A percentile compares a stretch with the other conserved stretches of the same genome.
Evolutionary conservation across 2,888 invertebrate genomes (phyloP).

Genomic region (Marronus borbonicus): DNA sequence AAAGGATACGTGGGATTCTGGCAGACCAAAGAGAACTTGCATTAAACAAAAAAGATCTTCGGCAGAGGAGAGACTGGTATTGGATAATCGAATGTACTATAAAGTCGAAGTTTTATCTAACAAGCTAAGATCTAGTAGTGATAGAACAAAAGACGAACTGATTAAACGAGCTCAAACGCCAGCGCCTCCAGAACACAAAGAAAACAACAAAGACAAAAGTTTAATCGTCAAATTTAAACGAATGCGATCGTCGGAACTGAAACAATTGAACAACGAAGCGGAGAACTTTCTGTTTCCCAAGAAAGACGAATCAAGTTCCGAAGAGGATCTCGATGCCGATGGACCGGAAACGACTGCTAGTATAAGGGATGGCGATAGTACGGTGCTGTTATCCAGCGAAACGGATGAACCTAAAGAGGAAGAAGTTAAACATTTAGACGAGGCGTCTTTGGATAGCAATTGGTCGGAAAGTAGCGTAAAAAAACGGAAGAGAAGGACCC

Average conservation of each 20-base stretch:
- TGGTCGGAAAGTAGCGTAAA: conserved; percentile 60
- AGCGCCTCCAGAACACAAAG: conserved; percentile 64
- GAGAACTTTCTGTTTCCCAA: conserved; percentile 90
- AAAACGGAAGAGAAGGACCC: conserved; percentile 71
- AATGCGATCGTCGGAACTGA: conserved; percentile 81
- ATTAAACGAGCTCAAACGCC: conserved; percentile 53
- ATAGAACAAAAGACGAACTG: conserved; percentile 54
- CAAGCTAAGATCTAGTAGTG: conserved; percentile 76
- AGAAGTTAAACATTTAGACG: conserved; percentile 51
- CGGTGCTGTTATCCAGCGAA: conserved; percentile 57
- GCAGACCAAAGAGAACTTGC: conserved; percentile 66
- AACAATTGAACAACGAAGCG: conserved; percentile 86
- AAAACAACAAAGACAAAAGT: conserved; percentile 58
- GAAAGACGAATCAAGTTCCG: conserved; percentile 75
- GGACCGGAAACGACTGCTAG: conserved; percentile 68
- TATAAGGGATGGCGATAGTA: conserved; percentile 55
- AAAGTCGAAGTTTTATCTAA: conserved; percentile 82
- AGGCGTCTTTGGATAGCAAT: conserved; percentile 62
- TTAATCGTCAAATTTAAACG: conserved; percentile 84
- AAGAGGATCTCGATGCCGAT: conserved; percentile 73
- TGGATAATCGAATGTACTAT: conserved; percentile 75
- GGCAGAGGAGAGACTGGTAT: conserved; percentile 73
- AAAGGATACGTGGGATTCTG: conserved; percentile 66
- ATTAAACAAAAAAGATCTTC: conserved; percentile 65
- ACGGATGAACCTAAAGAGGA: conserved; percentile 51